Percentiles rank a stretch among this genome's conserved stretches.
Evolutionary conservation across 2,888 invertebrate genomes (phyloP).

Genomic region (Volucella inflata): DNA sequence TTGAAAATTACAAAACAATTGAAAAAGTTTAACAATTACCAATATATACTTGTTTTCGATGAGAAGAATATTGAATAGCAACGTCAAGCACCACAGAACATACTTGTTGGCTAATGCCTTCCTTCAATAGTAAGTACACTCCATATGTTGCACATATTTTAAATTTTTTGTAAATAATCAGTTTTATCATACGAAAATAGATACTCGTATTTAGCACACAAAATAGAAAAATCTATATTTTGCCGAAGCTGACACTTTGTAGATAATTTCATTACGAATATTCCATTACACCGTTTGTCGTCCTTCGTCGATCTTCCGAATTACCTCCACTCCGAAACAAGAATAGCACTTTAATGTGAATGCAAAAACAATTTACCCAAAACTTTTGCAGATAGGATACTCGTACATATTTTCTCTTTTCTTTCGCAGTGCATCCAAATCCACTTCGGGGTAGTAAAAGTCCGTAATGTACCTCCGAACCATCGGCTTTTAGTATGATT

Average conservation of each 20-base stretch:
- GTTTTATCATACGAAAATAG: too few relatives aligned
- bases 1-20: too few relatives aligned
- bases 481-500: constrained; percentile 60
- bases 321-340: neutral
- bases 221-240: neutral
- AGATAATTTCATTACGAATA: constrained; percentile 32
- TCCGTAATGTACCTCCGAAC: constrained; percentile 62
- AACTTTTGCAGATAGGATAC: neutral
- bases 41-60: too few relatives aligned
- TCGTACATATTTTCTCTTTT: constrained; percentile 16
- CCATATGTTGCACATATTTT: too few relatives aligned
- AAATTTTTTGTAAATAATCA: too few relatives aligned
- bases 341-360: constrained; percentile 13
- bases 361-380: constrained; percentile 19
- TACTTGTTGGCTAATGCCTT: too few relatives aligned
- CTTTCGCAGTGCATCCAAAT: constrained; percentile 50
- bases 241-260: neutral
- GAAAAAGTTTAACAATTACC: too few relatives aligned
- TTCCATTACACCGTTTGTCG: constrained; percentile 1
- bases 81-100: too few relatives aligned
- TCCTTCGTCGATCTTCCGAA: constrained; percentile 17
- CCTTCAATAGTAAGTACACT: too few relatives aligned
- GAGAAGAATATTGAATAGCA: too few relatives aligned
- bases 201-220: too few relatives aligned
- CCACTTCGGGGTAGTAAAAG: constrained; percentile 58